These are phyloP conservation scores for Pogonognathellus flavescens DNA, from an alignment of 1,140 invertebrate genomes.

Conservation along the genomic window DNA sequence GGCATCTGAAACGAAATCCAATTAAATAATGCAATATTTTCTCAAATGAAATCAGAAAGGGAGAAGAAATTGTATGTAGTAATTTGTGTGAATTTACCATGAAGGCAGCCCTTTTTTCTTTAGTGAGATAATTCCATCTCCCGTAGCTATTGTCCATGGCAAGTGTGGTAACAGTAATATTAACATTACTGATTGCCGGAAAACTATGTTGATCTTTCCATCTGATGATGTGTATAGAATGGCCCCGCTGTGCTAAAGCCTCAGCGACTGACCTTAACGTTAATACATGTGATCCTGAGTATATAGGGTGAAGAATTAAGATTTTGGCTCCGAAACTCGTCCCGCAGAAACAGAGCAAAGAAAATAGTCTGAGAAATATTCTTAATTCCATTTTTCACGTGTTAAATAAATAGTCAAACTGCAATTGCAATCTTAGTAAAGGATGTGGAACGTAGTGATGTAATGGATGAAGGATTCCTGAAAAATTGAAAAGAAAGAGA, in stretches of 20 bases:
- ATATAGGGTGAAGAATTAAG: slow-evolving; percentile 66
- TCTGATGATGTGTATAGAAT: slow-evolving; percentile 64
- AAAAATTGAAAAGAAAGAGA: slow-evolving; percentile 31
- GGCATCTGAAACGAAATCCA: slow-evolving; percentile 59
- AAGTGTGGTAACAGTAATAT: slow-evolving; percentile 64
- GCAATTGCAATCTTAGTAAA: neutral
- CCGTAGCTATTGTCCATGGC: slow-evolving; percentile 66
- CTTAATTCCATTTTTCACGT: slow-evolving; percentile 24
- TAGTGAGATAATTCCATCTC: slow-evolving; percentile 60
- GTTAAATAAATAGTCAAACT: neutral
- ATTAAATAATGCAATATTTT: neutral
- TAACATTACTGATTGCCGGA: slow-evolving; percentile 62
- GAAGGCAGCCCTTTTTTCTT: slow-evolving; percentile 66
- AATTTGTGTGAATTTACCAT: slow-evolving; percentile 51
- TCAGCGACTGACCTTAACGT: slow-evolving; percentile 66
- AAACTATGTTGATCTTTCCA: slow-evolving; percentile 66
- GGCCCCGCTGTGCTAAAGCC: slow-evolving; percentile 61
- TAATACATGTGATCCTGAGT: slow-evolving; percentile 66
- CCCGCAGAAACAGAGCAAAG: slow-evolving; percentile 2
- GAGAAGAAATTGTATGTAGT: neutral
- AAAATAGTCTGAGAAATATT: slow-evolving; percentile 40
- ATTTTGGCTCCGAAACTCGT: slow-evolving; percentile 56
- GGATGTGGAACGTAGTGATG: slow-evolving; percentile 30
- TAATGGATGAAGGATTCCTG: slow-evolving; percentile 36
- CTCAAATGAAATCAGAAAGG: neutral